These are phyloP conservation scores for Drosophila antonietae DNA, from an alignment of 2,888 invertebrate species.

Conservation along the genomic window DNA sequence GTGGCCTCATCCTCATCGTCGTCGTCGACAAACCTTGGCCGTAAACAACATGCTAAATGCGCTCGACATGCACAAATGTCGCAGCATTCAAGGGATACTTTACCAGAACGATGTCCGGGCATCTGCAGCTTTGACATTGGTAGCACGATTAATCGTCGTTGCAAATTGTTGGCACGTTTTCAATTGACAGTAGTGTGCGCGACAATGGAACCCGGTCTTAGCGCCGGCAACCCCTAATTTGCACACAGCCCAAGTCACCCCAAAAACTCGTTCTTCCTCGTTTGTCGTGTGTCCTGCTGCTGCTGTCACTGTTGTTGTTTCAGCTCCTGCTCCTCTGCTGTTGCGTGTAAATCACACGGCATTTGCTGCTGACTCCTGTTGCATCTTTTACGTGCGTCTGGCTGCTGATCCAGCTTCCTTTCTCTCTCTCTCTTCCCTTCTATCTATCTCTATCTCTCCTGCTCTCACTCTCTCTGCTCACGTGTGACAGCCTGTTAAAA, in stretches of 20 bases:
- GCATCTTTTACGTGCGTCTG: constrained; percentile 74
- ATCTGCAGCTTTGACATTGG: constrained; percentile 58
- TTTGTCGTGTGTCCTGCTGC: constrained; percentile 7
- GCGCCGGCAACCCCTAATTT: constrained; percentile 72
- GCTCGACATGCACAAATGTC: constrained; percentile 68
- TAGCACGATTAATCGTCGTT: constrained; percentile 83
- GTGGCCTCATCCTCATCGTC: not conserved
- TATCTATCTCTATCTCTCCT: not conserved
- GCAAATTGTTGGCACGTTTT: constrained; percentile 84
- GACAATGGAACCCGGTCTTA: constrained; percentile 33
- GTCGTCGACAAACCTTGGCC: constrained; percentile 41
- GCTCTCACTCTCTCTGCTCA: constrained; percentile 10
- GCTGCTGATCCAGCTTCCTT: constrained; percentile 36
- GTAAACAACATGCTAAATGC: constrained; percentile 76
- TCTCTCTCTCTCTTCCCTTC: not conserved
- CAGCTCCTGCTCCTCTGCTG: constrained; percentile 9
- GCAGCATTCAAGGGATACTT: constrained; percentile 7
- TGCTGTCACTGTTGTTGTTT: not conserved
- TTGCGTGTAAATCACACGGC: constrained; percentile 79
- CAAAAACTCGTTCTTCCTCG: not conserved
- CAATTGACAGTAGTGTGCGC: constrained; percentile 80
- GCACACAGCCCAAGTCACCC: constrained; percentile 34
- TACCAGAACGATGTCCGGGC: not conserved
- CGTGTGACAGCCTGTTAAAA: constrained; percentile 75
- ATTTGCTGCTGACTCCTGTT: constrained; percentile 77